Conservation (phyloP, 53 echinoderm and acorn worm species). For the Apostichopus leukothele region DNA sequence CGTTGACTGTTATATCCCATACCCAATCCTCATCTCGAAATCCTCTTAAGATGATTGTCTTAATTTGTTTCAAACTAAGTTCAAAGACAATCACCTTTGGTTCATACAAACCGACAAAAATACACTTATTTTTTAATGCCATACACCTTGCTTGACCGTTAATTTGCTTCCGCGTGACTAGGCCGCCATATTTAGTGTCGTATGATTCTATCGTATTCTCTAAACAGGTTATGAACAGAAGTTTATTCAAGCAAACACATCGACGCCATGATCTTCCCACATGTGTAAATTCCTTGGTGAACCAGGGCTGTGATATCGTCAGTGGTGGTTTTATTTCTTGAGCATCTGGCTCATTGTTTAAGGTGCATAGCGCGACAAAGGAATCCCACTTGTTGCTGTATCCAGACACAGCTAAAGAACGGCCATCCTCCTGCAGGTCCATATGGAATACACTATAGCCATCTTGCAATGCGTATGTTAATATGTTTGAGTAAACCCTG, state of each 20-base stretch:
- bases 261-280: neutral
- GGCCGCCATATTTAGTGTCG: neutral
- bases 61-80: neutral
- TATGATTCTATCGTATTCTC: neutral
- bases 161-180: neutral
- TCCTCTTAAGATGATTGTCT: neutral
- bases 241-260: neutral
- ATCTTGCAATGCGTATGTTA: neutral
- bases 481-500: no score
- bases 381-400: neutral
- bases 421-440: neutral
- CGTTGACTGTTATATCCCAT: neutral
- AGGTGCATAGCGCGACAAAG: neutral
- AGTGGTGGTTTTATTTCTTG: neutral
- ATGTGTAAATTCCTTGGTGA: neutral
- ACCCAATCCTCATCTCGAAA: neutral
- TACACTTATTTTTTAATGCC: neutral
- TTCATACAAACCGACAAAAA: neutral
- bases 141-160: neutral
- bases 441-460: neutral
- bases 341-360: neutral
- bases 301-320: neutral
- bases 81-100: neutral
- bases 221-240: neutral
- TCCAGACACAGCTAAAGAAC: neutral